These are phyloP conservation scores for Rhamnusium bicolor DNA, from an alignment of 2,888 invertebrate species.

Conservation along the genomic window DNA sequence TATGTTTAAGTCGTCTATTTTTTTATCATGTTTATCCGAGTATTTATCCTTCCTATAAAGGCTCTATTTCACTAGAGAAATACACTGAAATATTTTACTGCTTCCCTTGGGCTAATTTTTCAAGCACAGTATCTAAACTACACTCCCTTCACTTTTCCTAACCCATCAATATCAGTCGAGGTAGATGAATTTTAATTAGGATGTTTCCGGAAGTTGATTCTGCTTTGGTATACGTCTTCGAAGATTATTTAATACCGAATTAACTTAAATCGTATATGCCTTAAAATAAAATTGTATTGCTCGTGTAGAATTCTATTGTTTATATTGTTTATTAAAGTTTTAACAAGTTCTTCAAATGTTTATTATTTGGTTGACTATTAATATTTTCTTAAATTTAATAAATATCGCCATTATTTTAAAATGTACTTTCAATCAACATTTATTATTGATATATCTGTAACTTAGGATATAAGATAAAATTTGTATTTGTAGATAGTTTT, in stretches of 20 bases:
- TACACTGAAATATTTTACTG: conserved; percentile 21
- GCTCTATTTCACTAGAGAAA: conserved; percentile 10
- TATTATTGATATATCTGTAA: no score
- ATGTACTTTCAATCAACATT: no score
- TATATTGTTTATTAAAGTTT: no score
- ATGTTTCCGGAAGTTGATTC: conserved; percentile 16
- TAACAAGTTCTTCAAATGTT: no score
- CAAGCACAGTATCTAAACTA: conserved; percentile 3
- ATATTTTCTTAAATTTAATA: no score
- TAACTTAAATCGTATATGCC: neutral
- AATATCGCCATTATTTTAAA: no score
- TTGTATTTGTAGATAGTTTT: no score
- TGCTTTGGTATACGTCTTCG: neutral
- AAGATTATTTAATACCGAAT: conserved; percentile 18
- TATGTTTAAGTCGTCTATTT: neutral
- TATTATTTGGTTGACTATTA: no score
- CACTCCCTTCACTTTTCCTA: neutral
- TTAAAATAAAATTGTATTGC: neutral
- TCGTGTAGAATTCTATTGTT: neutral
- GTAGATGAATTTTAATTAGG: conserved; percentile 30
- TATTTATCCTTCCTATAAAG: neutral
- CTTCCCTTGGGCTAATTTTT: conserved; percentile 4
- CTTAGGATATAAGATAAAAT: no score
- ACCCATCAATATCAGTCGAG: conserved; percentile 26
- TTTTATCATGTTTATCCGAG: neutral